phyloP scores from a whole-genome alignment of 1,140 invertebrate genomes.

The Lithobius niger region DNA sequence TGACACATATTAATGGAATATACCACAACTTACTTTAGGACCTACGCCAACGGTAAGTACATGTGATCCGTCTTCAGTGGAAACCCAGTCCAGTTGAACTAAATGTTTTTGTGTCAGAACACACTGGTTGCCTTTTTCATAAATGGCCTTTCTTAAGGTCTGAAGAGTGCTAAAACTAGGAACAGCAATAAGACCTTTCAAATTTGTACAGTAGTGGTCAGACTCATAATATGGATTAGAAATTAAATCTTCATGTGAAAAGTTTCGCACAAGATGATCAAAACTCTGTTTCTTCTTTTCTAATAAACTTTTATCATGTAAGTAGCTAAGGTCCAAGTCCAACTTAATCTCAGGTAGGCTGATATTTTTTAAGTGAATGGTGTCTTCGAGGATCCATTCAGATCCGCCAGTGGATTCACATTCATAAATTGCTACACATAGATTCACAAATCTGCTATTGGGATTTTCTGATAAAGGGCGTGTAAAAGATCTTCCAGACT shows the following conservation, averaged over 20 bases:
- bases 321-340: conserved; percentile 64
- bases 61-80: conserved; percentile 95
- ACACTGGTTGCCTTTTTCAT: conserved; percentile 79
- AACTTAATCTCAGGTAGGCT: conserved; percentile 59
- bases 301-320: conserved; percentile 65
- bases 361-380: conserved; percentile 77
- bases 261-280: conserved; percentile 47
- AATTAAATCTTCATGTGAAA: conserved; percentile 42
- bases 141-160: conserved; percentile 71
- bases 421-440: conserved; percentile 94
- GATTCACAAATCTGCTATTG: conserved; percentile 73
- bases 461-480: conserved; percentile 49
- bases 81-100: conserved; percentile 96
- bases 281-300: conserved; percentile 56
- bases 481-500: conserved; percentile 37
- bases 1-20: conserved; percentile 14
- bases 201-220: conserved; percentile 7
- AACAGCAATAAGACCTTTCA: conserved; percentile 57
- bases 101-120: conserved; percentile 51
- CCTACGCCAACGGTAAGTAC: conserved; percentile 93
- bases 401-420: conserved; percentile 93
- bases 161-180: conserved; percentile 86
- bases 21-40: conserved; percentile 55
- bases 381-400: conserved; percentile 99
- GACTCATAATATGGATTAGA: conserved; percentile 1